Conservation (phyloP, 2,888 invertebrate species). For the Globia sparganii region DNA sequence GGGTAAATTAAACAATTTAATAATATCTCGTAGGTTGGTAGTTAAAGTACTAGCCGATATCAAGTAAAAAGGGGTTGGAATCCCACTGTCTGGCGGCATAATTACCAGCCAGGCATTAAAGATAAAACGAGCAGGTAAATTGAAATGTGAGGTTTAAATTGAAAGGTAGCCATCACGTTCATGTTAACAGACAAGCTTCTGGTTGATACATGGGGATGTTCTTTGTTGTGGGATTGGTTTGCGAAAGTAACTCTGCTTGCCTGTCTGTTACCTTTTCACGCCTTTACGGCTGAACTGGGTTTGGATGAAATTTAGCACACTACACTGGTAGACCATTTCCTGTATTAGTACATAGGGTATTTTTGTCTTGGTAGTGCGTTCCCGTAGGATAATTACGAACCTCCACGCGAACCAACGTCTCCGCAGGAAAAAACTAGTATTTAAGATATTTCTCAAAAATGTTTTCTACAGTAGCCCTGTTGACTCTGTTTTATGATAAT, state of each 20-base stretch:
- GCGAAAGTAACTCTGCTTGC: no score
- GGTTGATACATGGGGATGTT: no score
- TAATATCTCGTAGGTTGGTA: slow-evolving; percentile 31
- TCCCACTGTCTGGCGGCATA: slow-evolving; percentile 75
- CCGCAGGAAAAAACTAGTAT: neutral
- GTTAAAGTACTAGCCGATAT: slow-evolving; percentile 64
- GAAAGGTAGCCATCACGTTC: slow-evolving; percentile 69
- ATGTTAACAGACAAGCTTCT: slow-evolving; percentile 52
- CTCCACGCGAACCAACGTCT: neutral
- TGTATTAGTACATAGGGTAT: neutral
- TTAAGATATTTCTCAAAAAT: neutral
- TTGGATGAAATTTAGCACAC: neutral
- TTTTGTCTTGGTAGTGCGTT: neutral
- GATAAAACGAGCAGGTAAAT: slow-evolving; percentile 74
- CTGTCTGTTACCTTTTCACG: no score
- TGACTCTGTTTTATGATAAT: neutral
- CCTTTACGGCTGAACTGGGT: neutral
- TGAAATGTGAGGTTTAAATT: slow-evolving; percentile 71
- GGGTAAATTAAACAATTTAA: slow-evolving; percentile 58
- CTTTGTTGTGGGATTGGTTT: no score
- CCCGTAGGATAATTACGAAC: neutral
- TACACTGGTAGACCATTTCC: neutral
- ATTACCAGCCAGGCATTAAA: slow-evolving; percentile 76
- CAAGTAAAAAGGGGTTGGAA: slow-evolving; percentile 71
- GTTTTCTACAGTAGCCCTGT: neutral